These are phyloP conservation scores for Enoplosus armatus DNA, from an alignment of 2,797 vertebrate species.

Conservation along the genomic window DNA sequence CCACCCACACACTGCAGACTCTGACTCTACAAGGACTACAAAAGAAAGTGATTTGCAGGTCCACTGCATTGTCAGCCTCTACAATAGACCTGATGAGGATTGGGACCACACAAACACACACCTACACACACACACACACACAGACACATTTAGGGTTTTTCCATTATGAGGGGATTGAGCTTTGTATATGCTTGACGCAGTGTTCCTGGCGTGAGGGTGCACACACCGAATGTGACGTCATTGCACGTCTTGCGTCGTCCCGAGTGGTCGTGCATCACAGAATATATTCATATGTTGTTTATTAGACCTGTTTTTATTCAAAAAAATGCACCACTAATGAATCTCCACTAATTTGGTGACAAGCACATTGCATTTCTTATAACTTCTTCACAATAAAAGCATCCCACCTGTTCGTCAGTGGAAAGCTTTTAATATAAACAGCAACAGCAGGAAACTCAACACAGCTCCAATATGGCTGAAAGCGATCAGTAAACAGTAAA, in stretches of 20 bases:
- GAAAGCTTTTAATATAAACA: not conserved
- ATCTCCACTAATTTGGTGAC: not conserved
- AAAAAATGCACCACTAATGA: not conserved
- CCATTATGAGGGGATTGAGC: not conserved
- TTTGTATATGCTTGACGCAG: not conserved
- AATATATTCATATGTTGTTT: not conserved
- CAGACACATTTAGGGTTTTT: not conserved
- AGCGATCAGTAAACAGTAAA: not conserved
- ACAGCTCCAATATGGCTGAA: no score
- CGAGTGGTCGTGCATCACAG: not conserved
- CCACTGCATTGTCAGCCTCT: conserved; percentile 64
- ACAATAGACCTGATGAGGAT: conserved; percentile 66
- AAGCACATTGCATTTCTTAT: not conserved
- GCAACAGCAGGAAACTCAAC: no score
- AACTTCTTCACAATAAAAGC: not conserved
- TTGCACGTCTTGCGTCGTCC: no score
- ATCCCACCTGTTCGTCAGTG: no score
- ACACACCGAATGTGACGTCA: not conserved
- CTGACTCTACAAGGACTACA: conserved; percentile 62
- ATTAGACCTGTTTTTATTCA: not conserved
- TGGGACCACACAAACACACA: conserved; percentile 39
- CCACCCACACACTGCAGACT: conserved; percentile 65
- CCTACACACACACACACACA: conserved; percentile 12
- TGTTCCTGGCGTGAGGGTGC: no score
- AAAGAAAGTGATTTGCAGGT: conserved; percentile 68